phyloP scores from a whole-genome alignment of 2,888 invertebrate genomes.

The Notodonta dromedarius region DNA sequence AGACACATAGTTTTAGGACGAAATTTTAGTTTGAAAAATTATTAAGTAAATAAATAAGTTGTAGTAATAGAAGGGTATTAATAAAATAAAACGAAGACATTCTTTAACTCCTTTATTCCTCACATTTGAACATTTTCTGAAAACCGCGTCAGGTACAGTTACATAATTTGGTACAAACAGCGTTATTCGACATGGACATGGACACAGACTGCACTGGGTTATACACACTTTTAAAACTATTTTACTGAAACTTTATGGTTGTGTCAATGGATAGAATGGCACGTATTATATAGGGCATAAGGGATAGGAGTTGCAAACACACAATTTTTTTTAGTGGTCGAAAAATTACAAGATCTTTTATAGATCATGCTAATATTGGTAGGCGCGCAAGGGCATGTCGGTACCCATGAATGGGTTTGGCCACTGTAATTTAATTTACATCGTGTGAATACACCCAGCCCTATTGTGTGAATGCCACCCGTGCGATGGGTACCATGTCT shows the following conservation, averaged over 20 bases:
- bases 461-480: no score
- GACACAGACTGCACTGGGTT: constrained; percentile 46
- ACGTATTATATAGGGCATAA: constrained; percentile 25
- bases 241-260: constrained; percentile 3
- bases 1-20: no score
- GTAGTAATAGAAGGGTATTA: no score
- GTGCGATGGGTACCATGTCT: not conserved
- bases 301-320: constrained; percentile 2
- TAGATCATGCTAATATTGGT: no score
- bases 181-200: constrained; percentile 32
- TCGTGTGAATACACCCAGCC: no score
- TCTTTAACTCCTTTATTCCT: constrained; percentile 65
- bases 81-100: constrained; percentile 36
- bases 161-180: constrained; percentile 52
- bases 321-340: no score
- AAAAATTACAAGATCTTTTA: no score
- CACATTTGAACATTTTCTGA: constrained; percentile 71
- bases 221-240: constrained; percentile 10
- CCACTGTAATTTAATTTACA: no score
- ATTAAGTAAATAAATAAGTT: no score
- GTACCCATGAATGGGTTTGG: no score
- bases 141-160: constrained; percentile 69
- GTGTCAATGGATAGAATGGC: constrained; percentile 30
- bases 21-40: not conserved
- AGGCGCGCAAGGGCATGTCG: no score